Evolutionary conservation across 2,888 invertebrate genomes (phyloP), one percentile per base, ranked within the genome.

Genomic region (Idaea straminata): DNA sequence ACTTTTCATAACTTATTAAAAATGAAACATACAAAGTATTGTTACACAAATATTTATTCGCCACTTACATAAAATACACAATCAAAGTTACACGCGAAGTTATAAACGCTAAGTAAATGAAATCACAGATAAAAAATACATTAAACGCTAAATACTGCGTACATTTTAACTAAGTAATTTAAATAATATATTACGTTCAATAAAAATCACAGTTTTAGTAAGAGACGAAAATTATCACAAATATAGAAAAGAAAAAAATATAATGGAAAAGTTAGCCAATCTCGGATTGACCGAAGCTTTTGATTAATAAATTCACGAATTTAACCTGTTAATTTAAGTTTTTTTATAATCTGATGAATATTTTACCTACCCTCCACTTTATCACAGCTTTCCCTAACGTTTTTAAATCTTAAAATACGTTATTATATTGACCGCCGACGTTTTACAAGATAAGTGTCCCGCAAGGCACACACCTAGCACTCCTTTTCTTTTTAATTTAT

Each of bases 51-150:
- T 87, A 66, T 76, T 89, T 91, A 90, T 89, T 89, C 80, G 82
- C 81, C 84, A 87, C 85, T 86, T 86, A 86, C 83, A 87, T 83
- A 83, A 85, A 83, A 83, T 87, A 87, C 86, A 86, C 84, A 88
- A 82, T 78, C 81, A 85, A 84, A 85, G 83, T 85, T 84, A 86
- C 83, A 87, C 80, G 83, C 81, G 77, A 83, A 80, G 80, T 83
- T 78, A 82, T 78, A 80, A 78, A 86, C 81, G 82, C 85, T 87
- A 87, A 83, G 84, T 79, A 86, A 82, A 86, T 81, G 81, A 83
- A 89, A 91, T 92, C 91, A 92, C 91, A 92, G 91, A 88, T 85
- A 59, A 59, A 84, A 83, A 87, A 87, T 88, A 90, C 83, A 85
- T 83, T 47, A 82, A 81, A 25, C 25, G 77, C 80, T 76, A 77